Percentiles rank a stretch among this genome's conserved stretches.
These are phyloP conservation scores for Andricus curvator DNA, from an alignment of 2,888 invertebrate species.

Conservation along the genomic window DNA sequence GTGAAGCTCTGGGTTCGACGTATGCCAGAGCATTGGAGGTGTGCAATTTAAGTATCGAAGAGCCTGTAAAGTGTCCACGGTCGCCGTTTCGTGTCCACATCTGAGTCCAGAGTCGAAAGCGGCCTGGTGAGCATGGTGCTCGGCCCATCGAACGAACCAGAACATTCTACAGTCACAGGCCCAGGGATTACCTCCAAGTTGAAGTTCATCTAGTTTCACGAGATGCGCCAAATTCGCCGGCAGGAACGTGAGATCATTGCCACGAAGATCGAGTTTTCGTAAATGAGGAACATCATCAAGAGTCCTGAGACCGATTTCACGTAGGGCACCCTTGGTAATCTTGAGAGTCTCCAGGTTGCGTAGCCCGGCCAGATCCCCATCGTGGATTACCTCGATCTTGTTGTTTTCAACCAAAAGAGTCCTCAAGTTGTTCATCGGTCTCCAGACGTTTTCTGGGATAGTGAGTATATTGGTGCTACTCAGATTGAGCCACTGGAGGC, in stretches of 20 bases:
- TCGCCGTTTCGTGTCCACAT: conserved; percentile 78
- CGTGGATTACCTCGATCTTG: conserved; percentile 83
- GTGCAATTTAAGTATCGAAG: conserved; percentile 87
- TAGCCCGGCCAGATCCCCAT: conserved; percentile 84
- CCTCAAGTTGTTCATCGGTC: conserved; percentile 79
- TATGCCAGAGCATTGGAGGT: conserved; percentile 82
- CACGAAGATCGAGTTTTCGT: conserved; percentile 77
- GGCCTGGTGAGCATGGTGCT: conserved; percentile 78
- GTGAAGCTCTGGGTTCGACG: conserved; percentile 82
- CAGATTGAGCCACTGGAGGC: conserved; percentile 81
- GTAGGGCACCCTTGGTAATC: conserved; percentile 79
- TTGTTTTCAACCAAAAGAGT: conserved; percentile 83
- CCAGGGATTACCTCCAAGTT: conserved; percentile 88
- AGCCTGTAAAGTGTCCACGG: conserved; percentile 85
- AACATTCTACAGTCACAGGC: conserved; percentile 92
- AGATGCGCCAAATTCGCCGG: conserved; percentile 86
- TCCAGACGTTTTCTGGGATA: conserved; percentile 78
- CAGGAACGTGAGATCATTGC: conserved; percentile 85
- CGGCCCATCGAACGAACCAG: conserved; percentile 86
- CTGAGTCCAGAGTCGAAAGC: conserved; percentile 82
- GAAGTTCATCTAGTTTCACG: conserved; percentile 82
- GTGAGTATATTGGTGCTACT: conserved; percentile 81
- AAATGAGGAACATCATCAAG: conserved; percentile 71
- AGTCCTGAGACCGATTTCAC: conserved; percentile 66
- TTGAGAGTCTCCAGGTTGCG: conserved; percentile 83